Percentiles rank a stretch among this genome's conserved stretches.
Evolutionary conservation across 2,797 vertebrate genomes (phyloP).

Genomic region (Pantherophis alleghaniensis): DNA sequence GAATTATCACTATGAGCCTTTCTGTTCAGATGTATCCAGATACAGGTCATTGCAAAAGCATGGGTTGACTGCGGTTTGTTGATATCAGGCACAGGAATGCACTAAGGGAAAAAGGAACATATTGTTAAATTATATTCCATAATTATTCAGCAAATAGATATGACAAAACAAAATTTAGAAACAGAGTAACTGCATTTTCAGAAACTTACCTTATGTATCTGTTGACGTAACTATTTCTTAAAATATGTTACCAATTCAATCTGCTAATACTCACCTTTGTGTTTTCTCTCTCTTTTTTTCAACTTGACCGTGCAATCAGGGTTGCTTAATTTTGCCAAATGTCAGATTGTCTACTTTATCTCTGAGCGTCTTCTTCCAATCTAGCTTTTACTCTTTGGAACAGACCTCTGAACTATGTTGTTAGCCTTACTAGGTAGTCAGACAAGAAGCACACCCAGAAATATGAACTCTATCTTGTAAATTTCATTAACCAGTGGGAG

Average conservation of each 20-base stretch:
- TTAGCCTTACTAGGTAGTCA: neutral
- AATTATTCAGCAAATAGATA: neutral
- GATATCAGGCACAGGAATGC: constrained; percentile 98
- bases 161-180: neutral
- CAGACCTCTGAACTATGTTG: neutral
- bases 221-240: neutral
- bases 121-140: accelerated
- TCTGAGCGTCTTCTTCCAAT: neutral
- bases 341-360: neutral
- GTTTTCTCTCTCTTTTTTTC: neutral
- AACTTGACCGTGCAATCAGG: neutral
- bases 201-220: neutral
- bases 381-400: neutral
- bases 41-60: constrained; percentile 98
- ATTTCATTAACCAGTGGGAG: neutral
- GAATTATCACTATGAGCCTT: constrained; percentile 97
- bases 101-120: constrained; percentile 74
- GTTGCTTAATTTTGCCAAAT: neutral
- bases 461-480: neutral
- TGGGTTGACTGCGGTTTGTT: constrained; percentile 99
- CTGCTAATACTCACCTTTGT: neutral
- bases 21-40: constrained; percentile 98
- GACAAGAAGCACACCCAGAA: neutral
- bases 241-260: neutral
- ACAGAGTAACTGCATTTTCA: neutral